Conservation (phyloP, 2,113 vertebrate species). For the Rhea pennata region DNA sequence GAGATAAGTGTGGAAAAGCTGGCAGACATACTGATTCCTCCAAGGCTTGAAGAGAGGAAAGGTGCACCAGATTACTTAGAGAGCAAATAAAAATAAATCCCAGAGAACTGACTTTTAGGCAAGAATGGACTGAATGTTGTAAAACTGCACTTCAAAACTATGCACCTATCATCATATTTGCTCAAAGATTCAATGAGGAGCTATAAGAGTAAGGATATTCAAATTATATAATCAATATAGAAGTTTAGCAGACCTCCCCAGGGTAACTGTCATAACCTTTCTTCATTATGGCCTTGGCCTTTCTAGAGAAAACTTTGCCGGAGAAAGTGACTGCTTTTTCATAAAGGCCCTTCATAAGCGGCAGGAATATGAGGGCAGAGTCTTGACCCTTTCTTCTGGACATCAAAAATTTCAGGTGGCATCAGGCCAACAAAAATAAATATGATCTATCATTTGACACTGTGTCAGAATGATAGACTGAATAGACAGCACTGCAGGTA, state of each 20-base stretch:
- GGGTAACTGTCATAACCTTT: background rate
- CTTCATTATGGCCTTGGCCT: background rate
- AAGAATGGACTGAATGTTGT: background rate
- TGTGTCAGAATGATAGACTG: background rate
- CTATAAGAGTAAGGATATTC: background rate
- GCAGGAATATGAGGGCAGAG: accelerated
- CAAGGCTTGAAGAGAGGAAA: background rate
- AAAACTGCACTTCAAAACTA: background rate
- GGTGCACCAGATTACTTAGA: no score
- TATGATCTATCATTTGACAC: background rate
- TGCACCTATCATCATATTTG: accelerated
- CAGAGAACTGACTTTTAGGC: background rate
- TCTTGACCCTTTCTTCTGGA: background rate
- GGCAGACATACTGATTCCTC: background rate
- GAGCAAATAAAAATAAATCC: background rate
- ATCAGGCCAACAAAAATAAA: background rate
- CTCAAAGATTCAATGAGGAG: background rate
- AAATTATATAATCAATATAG: accelerated
- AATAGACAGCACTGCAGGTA: background rate
- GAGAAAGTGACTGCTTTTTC: accelerated
- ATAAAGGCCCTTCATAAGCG: background rate
- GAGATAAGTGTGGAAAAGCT: background rate
- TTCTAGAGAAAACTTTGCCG: background rate
- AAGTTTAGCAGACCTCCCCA: background rate
- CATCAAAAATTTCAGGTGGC: background rate